Percentiles rank a stretch among this genome's conserved stretches.
Conservation (phyloP, 2,113 vertebrate species). For the Mystacornis crossleyi region DNA sequence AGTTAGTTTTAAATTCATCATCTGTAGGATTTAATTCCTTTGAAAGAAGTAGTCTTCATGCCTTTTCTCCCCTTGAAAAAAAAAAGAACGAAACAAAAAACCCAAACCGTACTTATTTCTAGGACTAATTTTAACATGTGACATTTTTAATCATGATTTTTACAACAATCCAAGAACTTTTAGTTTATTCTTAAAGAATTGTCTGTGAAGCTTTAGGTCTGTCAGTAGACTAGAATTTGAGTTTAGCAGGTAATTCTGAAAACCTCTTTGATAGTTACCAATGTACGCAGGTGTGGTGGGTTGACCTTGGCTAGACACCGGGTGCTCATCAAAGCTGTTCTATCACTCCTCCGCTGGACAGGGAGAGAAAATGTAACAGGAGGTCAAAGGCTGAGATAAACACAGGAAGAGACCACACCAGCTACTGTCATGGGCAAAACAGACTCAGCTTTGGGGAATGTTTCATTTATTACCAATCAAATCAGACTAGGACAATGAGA, state of each 20-base stretch:
- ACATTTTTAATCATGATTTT: background rate
- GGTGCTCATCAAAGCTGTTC: background rate
- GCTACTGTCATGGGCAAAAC: background rate
- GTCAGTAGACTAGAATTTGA: background rate
- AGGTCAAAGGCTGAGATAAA: background rate
- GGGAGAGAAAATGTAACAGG: background rate
- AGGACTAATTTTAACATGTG: background rate
- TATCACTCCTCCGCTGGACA: background rate
- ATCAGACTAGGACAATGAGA: background rate
- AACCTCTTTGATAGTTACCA: background rate
- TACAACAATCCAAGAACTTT: background rate
- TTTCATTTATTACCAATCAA: background rate
- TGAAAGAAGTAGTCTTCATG: background rate
- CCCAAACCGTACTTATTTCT: background rate
- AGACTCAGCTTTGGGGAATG: rapidly evolving
- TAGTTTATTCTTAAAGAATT: background rate
- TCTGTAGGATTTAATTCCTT: background rate
- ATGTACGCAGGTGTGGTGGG: background rate
- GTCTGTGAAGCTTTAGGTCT: background rate
- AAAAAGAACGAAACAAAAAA: background rate
- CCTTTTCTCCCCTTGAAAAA: background rate
- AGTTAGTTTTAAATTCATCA: background rate
- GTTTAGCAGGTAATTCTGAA: background rate
- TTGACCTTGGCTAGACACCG: background rate
- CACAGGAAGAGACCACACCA: background rate